These are phyloP conservation scores for Drusus annulatus DNA, from an alignment of 1,140 invertebrate species.

Conservation along the genomic window DNA sequence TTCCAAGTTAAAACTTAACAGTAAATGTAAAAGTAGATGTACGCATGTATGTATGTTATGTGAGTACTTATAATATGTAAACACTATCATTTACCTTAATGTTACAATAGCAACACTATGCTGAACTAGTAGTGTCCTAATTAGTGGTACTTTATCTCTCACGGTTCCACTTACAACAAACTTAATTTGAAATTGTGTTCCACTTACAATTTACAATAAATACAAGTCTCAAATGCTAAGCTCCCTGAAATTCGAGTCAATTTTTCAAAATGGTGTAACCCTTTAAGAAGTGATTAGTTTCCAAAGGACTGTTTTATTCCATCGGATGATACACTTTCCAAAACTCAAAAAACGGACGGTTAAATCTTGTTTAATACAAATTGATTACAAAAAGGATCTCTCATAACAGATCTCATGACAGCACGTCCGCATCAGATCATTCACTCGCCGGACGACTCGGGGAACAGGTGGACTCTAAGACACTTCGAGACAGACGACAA, in stretches of 20 bases:
- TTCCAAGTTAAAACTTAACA: constrained; percentile 56
- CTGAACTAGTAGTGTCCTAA: constrained; percentile 49
- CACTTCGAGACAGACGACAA: constrained; percentile 8
- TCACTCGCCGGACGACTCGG: background rate
- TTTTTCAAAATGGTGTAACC: constrained; percentile 45
- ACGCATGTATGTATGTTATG: constrained; percentile 51
- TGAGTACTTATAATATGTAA: constrained; percentile 55
- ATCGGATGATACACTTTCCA: constrained; percentile 15
- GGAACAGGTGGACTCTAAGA: constrained; percentile 25
- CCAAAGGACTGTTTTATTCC: background rate
- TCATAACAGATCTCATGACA: too few species aligned
- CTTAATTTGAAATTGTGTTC: constrained; percentile 48
- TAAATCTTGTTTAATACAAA: constrained; percentile 43
- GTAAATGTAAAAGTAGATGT: constrained; percentile 58
- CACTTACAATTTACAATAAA: constrained; percentile 58
- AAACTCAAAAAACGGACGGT: constrained; percentile 51
- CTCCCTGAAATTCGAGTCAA: constrained; percentile 57
- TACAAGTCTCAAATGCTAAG: constrained; percentile 59
- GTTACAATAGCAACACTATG: constrained; percentile 52
- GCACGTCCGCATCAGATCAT: background rate
- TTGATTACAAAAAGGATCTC: background rate
- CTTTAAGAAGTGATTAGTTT: background rate
- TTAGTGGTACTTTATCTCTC: constrained; percentile 55
- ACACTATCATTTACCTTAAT: constrained; percentile 51
- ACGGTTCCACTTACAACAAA: constrained; percentile 47